phyloP scores from a whole-genome alignment of 1,140 invertebrate genomes.

The Chrysopa pallens region DNA sequence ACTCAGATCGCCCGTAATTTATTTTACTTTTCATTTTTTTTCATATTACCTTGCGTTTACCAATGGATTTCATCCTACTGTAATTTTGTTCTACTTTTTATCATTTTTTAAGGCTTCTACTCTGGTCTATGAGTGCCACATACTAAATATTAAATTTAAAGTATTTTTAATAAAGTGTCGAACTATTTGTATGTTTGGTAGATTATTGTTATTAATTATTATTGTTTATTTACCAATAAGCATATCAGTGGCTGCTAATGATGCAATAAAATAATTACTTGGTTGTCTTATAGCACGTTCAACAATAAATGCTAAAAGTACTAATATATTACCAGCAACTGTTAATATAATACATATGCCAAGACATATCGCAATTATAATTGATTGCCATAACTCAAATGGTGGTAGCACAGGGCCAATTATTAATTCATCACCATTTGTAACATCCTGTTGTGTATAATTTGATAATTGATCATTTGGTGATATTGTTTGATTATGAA shows the following conservation, averaged over 20 bases:
- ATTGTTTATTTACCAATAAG: conserved; percentile 64
- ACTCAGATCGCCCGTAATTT: too few species aligned
- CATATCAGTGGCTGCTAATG: conserved; percentile 93
- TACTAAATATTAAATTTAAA: too few species aligned
- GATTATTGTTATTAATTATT: too few species aligned
- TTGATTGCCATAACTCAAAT: conserved; percentile 78
- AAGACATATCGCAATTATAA: conserved; percentile 79
- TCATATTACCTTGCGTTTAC: too few species aligned
- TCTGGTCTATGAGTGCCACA: too few species aligned
- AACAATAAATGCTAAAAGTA: conserved; percentile 89
- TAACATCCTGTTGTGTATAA: not conserved
- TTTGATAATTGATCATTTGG: not conserved
- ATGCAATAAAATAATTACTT: conserved; percentile 98
- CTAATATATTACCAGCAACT: conserved; percentile 89
- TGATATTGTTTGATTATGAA: not conserved
- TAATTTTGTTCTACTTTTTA: too few species aligned
- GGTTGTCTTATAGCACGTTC: conserved; percentile 95
- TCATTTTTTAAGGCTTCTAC: too few species aligned
- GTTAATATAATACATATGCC: conserved; percentile 81
- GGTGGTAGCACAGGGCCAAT: conserved; percentile 52
- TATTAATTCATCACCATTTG: conserved; percentile 6
- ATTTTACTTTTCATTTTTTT: too few species aligned
- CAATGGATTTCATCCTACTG: too few species aligned
- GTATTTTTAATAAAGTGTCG: too few species aligned
- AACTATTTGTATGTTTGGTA: too few species aligned